Conservation (phyloP, 2,888 invertebrate species). For the Phengaris alcon region DNA sequence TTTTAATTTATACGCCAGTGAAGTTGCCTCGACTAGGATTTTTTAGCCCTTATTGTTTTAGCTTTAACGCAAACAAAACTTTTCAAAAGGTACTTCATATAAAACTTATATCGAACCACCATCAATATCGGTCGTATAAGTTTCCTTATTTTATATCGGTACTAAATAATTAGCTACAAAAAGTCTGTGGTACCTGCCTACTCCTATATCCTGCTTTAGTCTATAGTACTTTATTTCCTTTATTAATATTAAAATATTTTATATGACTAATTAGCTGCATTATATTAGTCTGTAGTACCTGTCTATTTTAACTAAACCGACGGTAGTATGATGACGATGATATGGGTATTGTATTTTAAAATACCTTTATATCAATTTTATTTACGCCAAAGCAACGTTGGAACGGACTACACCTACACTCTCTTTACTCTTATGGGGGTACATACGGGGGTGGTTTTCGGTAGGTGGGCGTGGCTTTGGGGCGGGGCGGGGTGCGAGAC, state of each 20-base stretch:
- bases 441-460: slow-evolving; percentile 98
- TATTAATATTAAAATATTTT: too few relatives aligned
- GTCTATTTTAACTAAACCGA: too few relatives aligned
- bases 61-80: slow-evolving; percentile 1
- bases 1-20: neutral
- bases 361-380: slow-evolving; percentile 34
- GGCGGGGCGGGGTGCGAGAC: slow-evolving; percentile 86
- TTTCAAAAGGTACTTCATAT: neutral
- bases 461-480: slow-evolving; percentile 93
- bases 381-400: slow-evolving; percentile 38
- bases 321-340: too few relatives aligned
- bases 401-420: slow-evolving; percentile 13
- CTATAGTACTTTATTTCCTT: too few relatives aligned
- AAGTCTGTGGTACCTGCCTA: slow-evolving; percentile 30
- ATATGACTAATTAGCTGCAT: too few relatives aligned
- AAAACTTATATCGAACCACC: neutral
- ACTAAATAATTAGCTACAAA: slow-evolving; percentile 27
- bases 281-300: too few relatives aligned
- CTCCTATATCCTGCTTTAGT: slow-evolving; percentile 30
- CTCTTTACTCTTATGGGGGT: slow-evolving; percentile 87
- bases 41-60: neutral
- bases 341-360: too few relatives aligned
- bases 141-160: slow-evolving; percentile 31
- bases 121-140: neutral
- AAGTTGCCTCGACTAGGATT: slow-evolving; percentile 45